Base-by-base conservation (phyloP, 2,113 vertebrate genomes). In the Oryctolagus cuniculus region DNA sequence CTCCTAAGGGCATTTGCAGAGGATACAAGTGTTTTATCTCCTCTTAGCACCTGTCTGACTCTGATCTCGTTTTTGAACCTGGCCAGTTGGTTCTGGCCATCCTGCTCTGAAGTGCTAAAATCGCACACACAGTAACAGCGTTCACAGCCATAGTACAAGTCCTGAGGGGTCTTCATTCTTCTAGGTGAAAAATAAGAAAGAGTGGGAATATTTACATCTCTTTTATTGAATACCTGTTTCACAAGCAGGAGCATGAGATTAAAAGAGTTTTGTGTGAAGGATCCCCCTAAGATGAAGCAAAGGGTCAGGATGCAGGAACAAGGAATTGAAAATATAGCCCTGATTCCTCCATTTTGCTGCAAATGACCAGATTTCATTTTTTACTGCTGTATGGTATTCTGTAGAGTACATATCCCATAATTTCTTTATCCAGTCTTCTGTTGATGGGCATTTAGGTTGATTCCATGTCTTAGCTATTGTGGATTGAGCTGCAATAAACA, bases 221-320 rank as follows among this genome's bases (percentile, higher is more conserved):
- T 89, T 90, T 95, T 53, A 87, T 36, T 74, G 29, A 51, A 38
- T 74, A 75, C 73, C 93, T 87, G 70, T 81, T 91, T 87, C 51
- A 63, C 90, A 87, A 92, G 67, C 29, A 29, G 84, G 34, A 55
- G 8, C 58, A 61, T 22, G 69, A 31, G 58, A 88, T 95, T 89
- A 1, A 78, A 82, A 91, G 83, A 1, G 1, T 19, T 89, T 96
- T 88, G 79, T 93, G 13, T 90, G 34, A 96, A 93, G 13, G 17
- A 36, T 12, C 17, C 77, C 90, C 24, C 7, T 61, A 36, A 27
- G 25, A 89, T 34, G 8, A 63, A 66, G 17, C n/a, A 88, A 96
- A 97, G 78, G 11, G 15, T 36, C 81, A 94, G 87, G 19, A 66
- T 94, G 31, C 89, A 25, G 89, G 55, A 93, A 69, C 44, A 89